phyloP scores from a whole-genome alignment of 2,113 vertebrate species.

The Brachypodius melanocephalos region DNA sequence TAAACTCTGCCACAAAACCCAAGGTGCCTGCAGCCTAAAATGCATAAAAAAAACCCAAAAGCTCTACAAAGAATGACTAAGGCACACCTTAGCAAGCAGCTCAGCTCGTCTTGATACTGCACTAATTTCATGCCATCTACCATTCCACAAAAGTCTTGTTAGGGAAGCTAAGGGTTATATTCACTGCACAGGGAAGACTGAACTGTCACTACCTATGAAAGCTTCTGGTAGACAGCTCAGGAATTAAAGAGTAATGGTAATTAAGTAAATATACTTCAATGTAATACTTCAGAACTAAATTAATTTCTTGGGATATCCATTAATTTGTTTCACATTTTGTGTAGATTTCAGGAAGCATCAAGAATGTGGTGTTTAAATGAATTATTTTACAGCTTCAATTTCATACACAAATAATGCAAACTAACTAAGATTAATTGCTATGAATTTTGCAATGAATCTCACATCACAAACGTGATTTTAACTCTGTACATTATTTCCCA shows the following conservation, averaged over 20 bases:
- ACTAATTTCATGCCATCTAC: background rate
- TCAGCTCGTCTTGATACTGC: background rate
- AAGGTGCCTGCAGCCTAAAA: background rate
- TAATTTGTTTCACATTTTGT: background rate
- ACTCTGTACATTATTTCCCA: background rate
- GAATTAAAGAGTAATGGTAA: background rate
- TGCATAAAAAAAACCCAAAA: background rate
- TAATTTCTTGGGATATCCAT: background rate
- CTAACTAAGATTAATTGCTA: background rate
- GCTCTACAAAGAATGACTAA: background rate
- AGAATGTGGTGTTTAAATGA: background rate
- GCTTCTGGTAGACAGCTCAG: background rate
- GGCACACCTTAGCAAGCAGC: background rate
- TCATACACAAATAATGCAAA: background rate
- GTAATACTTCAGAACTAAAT: background rate
- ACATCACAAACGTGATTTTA: background rate
- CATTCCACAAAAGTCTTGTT: background rate
- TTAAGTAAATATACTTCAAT: background rate
- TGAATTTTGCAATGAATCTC: background rate
- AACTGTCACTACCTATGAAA: background rate
- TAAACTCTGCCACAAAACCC: background rate
- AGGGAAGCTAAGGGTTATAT: background rate
- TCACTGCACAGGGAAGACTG: background rate
- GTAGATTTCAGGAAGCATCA: background rate
- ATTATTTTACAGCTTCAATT: background rate